Base-by-base conservation (phyloP, 1,140 invertebrate species). In the Aporrectodea caliginosa region DNA sequence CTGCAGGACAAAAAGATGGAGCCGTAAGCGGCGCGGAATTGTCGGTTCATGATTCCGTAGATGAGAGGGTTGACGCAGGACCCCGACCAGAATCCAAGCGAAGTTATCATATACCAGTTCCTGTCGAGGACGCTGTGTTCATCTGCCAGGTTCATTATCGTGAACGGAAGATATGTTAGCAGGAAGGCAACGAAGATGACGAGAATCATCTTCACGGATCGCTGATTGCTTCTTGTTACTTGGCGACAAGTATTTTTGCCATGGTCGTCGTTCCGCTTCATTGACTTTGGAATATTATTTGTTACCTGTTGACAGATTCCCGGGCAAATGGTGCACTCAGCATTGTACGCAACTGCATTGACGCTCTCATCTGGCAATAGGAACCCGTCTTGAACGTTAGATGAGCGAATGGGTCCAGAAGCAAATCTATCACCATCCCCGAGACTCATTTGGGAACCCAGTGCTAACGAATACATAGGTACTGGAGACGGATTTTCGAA, bases 91-190 rank as follows among this genome's bases (percentile, higher is more conserved):
- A 74, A 74, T 0, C 29, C 29, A 32, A 74, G 33, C 0, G 73
- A 74, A 2, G 73, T 74, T 34, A 34, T 32, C 73, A 74, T 74
- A 33, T 74, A 74, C 73, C 73, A 74, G 35, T 32, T 74, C 6
- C 73, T 27, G 22, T 33, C 35, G 27, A 74, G 33, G n/a, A 32
- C 33, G 22, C 73, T 33, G 12, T 34, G 31, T 31, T 32, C 29
- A 16, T 74, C 73, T 31, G 73, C 73, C 22, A 74, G 30, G 35
- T 74, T 74, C 30, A 74, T 16, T 30, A 74, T 33, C 2, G 73
- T 32, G 73, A 32, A 74, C 30, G 73, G 73, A 30, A 74, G 33
- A 33, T 74, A 74, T n/a, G 73, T 74, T 27, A 74, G 35, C n/a
- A 74, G 27, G 33, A 74, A 74, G 27, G 73, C 29, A 32, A 74